Conservation (phyloP, 2,113 vertebrate genomes). For the Pelobates fuscus region DNA sequence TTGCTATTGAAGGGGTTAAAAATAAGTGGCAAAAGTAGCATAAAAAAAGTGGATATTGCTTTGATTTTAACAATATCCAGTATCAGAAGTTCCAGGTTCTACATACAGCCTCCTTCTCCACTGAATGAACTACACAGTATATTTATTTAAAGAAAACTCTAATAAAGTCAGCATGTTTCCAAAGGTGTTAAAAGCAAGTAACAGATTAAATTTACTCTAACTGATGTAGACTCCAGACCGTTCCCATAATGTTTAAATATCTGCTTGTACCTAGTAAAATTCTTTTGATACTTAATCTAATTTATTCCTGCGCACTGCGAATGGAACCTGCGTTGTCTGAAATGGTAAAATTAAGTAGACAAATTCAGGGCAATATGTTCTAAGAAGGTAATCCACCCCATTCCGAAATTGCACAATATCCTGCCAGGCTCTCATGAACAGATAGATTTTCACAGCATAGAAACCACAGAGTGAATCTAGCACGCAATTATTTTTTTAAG, state of each 20-base stretch:
- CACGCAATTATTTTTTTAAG: too few relatives aligned
- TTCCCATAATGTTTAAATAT: constrained; percentile 12
- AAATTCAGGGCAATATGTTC: background rate
- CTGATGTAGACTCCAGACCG: constrained; percentile 15
- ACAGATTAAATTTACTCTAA: constrained; percentile 28
- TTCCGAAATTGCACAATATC: background rate
- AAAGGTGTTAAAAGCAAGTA: constrained; percentile 36
- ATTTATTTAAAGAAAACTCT: constrained; percentile 36
- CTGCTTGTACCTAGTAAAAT: constrained; percentile 13
- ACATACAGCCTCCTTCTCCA: too few relatives aligned
- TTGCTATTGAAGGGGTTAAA: too few relatives aligned
- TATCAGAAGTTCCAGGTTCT: too few relatives aligned
- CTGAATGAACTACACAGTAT: constrained; percentile 1
- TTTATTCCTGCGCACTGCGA: constrained; percentile 19
- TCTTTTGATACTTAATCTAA: constrained; percentile 28
- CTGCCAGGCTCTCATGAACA: too few relatives aligned
- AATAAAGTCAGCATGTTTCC: constrained; percentile 36
- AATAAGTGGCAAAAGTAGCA: too few relatives aligned
- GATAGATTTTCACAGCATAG: too few relatives aligned
- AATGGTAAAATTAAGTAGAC: background rate
- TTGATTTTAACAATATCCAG: too few relatives aligned
- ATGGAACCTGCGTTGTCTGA: constrained; percentile 11
- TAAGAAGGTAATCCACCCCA: background rate
- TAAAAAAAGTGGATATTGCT: too few relatives aligned
- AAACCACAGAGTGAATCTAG: too few relatives aligned